Percentiles rank a stretch among this genome's conserved stretches.
Evolutionary conservation across 2,113 vertebrate species (phyloP).

Genomic region (Salvelinus sp.): DNA sequence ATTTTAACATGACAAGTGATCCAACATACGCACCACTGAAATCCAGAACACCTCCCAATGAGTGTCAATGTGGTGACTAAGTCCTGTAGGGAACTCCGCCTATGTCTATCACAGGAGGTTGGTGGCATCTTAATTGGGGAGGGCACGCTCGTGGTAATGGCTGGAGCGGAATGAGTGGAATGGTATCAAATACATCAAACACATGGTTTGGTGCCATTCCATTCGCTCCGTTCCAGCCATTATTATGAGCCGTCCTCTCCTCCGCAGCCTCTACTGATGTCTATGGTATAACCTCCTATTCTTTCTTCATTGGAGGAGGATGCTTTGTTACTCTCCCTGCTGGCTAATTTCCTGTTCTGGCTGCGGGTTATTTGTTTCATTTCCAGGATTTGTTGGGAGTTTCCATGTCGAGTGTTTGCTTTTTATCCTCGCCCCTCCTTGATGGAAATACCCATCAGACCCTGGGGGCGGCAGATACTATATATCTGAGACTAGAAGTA

Average conservation of each 20-base stretch:
- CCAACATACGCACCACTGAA: slow-evolving; percentile 25
- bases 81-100: slow-evolving; percentile 9
- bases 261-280: no score
- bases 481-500: slow-evolving; percentile 12
- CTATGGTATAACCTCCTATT: background rate
- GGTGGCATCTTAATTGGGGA: no score
- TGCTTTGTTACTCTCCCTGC: background rate
- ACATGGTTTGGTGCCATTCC: no score
- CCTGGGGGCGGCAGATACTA: background rate
- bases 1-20: slow-evolving; percentile 20
- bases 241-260: no score
- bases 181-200: no score
- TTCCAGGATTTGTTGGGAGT: slow-evolving; percentile 58
- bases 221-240: no score
- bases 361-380: slow-evolving; percentile 28
- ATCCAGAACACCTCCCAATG: slow-evolving; percentile 47
- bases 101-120: background rate
- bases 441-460: slow-evolving; percentile 34
- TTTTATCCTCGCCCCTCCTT: slow-evolving; percentile 18
- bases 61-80: slow-evolving; percentile 24
- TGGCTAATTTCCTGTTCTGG: slow-evolving; percentile 44
- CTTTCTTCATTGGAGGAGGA: background rate
- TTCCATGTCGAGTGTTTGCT: slow-evolving; percentile 47
- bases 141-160: no score
- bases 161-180: no score